Percentiles rank a stretch among this genome's conserved stretches.
Evolutionary conservation across 2,797 vertebrate species (phyloP).

Genomic region (Momotus momota): DNA sequence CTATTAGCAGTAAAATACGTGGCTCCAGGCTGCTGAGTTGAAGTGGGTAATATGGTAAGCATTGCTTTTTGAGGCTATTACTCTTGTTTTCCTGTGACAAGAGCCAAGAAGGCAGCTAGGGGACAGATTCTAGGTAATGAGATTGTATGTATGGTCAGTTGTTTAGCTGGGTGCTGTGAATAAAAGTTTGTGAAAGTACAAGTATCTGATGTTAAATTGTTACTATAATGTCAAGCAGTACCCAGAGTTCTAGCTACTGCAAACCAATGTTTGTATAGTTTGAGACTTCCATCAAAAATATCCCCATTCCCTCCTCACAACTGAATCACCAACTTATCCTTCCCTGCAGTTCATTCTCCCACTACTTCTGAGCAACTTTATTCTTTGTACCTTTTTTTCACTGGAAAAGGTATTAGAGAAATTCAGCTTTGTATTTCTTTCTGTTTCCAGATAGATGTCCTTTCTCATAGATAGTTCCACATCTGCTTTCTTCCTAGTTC

Average conservation of each 20-base stretch:
- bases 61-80: not conserved
- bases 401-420: not conserved
- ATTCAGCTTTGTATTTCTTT: not conserved
- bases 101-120: not conserved
- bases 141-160: not conserved
- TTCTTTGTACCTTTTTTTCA: accelerated
- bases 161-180: not conserved
- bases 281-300: not conserved
- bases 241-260: not conserved
- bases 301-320: not conserved
- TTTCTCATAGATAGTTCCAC: not conserved
- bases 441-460: not conserved
- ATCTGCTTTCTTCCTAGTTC: not conserved
- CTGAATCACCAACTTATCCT: not conserved
- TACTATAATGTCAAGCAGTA: not conserved
- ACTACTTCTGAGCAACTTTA: not conserved
- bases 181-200: not conserved
- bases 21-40: not conserved
- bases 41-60: not conserved
- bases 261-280: not conserved
- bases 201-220: not conserved
- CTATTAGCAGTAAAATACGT: not conserved
- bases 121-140: not conserved
- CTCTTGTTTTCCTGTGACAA: not conserved
- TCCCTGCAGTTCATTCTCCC: not conserved